Base-by-base conservation (phyloP, 1,140 invertebrate genomes). In the Heliothis virescens region DNA sequence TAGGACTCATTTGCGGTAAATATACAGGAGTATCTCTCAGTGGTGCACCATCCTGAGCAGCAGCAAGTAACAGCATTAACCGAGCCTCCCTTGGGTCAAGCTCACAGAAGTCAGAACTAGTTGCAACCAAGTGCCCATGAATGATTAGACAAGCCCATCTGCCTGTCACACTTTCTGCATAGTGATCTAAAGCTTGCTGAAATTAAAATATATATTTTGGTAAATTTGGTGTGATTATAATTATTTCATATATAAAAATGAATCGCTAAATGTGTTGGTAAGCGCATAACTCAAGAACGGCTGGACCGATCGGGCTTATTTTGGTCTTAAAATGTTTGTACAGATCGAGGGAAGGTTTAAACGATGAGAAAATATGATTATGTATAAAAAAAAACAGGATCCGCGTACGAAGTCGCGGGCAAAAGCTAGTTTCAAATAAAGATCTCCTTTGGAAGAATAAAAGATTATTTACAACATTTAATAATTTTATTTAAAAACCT, bases 1-100 rank as follows among this genome's bases (percentile, higher is more conserved):
- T 97, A 48, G 98, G 97, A 91, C 98, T 98, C 91, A 96, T 98
- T 59, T 97, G 95, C 9, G 98, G 98, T 41, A 98, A 94, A 94
- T 97, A 98, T 10, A 98, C 96, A 10, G 98, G 96, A 53, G 98
- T 95, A 92, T 98, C 98, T 83, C 96, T 95, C 0, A 96, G 95
- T 1, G 96, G 96, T 26, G 96, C 96, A 72, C 95, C 95, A 85
- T 96, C 95, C 83, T 97, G 96, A 3, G 96, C 93, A 4, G 95
- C 95, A 1, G 97, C 95, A 29, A 97, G 94, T 52, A 97, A 92
- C 0, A 96, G 95, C 26, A 98, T 89, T 15, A 98, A 94, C 86
- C 97, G 96, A 63, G 97, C 96, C 94, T 98, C 98, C 72, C 96
- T 95, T 1, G 96, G 92, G 75, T 97, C 95, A 53, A 98, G 92